Evolutionary conservation across 2,113 vertebrate species (phyloP).

Genomic region (Smithornis capensis): DNA sequence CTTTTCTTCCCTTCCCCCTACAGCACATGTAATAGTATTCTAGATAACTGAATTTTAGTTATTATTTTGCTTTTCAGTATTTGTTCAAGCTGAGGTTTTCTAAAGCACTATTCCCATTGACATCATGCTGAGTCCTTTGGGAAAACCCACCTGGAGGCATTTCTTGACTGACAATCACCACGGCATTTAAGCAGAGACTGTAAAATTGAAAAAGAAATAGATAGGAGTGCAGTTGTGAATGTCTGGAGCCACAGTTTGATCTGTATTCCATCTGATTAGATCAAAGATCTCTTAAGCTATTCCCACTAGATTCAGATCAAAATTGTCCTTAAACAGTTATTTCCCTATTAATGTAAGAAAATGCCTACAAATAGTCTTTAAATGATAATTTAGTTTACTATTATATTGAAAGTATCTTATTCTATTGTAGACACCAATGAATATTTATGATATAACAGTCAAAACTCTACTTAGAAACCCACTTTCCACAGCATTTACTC

Average conservation of each 20-base stretch:
- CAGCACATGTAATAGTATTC: not conserved
- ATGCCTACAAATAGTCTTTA: not conserved
- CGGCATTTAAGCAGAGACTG: not conserved
- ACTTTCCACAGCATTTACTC: not conserved
- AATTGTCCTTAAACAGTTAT: not conserved
- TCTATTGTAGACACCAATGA: not conserved
- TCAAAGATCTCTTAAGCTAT: not conserved
- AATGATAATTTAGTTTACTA: not conserved
- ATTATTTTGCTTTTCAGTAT: not conserved
- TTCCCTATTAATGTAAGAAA: not conserved
- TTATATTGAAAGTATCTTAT: not conserved
- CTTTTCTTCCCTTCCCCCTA: not conserved
- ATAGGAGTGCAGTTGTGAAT: not conserved
- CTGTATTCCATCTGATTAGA: not conserved
- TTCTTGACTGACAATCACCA: not conserved
- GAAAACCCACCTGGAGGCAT: constrained; percentile 18
- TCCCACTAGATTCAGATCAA: not conserved
- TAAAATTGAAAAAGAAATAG: constrained; percentile 18
- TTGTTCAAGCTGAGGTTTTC: not conserved
- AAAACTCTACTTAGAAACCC: not conserved
- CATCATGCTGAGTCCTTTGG: not conserved
- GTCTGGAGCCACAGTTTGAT: not conserved
- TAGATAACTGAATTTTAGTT: not conserved
- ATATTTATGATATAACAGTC: not conserved
- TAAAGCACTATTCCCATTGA: not conserved